Base-by-base conservation (phyloP, 2,113 vertebrate genomes). In the Lipotes vexillifer region DNA sequence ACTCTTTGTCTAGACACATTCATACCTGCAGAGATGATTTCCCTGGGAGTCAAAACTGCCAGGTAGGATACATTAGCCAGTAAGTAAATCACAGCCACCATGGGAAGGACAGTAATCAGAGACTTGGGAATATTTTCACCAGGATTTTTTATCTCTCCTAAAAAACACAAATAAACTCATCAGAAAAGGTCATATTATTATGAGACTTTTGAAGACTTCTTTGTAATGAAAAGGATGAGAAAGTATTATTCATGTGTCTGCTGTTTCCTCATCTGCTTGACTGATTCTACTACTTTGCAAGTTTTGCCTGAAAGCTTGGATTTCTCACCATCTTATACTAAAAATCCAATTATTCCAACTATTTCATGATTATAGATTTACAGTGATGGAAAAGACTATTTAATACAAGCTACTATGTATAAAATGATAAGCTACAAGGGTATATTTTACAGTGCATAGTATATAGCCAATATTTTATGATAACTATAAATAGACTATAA, bases 11-110 rank as follows among this genome's bases (percentile, higher is more conserved):
- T 31, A 71, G 21, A 41, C 36, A 36, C 71, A 52, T 69, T 27
- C 92, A 8, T 99, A 98, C 98, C 98, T 98, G 98, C 98, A 87
- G 98, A 98, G 72, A 98, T 86, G 74, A 99, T 98, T 97, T 99
- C 98, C 85, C 97, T 98, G 38, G 98, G 99, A 61, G 98, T 98
- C 84, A 99, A 98, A 71, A 98, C 99, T 83, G 98, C 98, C 82
- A 99, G 93, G 93, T 98, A 99, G 5, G 98, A 99, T 89, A 99
- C 95, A 59, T 99, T 99, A 82, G 98, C 98, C 81, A 99, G 93
- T 86, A 99, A 91, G 68, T 98, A 99, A 96, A 99, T 98, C 29
- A 98, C 77, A 90, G 98, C 98, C 65, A 99, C 98, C 36, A 93
- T 84, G 36, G 98, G 97, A 97, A 99, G 33, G 74, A 98, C 95